Evolutionary conservation across 2,113 vertebrate species (phyloP).

Genomic region (Gobiocypris rarus): DNA sequence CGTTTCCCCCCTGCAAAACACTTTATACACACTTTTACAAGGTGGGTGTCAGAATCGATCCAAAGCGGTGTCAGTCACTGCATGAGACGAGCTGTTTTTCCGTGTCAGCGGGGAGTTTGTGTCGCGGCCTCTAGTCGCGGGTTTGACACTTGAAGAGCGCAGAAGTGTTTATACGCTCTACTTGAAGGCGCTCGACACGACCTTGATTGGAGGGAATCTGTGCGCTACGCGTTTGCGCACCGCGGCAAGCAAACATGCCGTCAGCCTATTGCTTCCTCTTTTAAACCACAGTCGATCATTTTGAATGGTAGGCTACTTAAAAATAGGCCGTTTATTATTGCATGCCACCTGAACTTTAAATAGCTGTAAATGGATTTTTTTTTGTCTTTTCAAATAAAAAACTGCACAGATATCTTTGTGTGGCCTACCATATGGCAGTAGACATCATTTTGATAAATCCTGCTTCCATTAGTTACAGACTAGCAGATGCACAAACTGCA

Average conservation of each 20-base stretch:
- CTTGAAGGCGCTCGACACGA: slow-evolving; percentile 20
- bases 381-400: background rate
- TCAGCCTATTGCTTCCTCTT: background rate
- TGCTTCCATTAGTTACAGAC: background rate
- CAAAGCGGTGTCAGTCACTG: slow-evolving; percentile 56
- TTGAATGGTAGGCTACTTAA: slow-evolving; percentile 13
- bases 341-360: background rate
- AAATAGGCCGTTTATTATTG: background rate
- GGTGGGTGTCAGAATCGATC: slow-evolving; percentile 55
- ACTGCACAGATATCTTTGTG: background rate
- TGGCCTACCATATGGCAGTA: background rate
- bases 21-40: slow-evolving; percentile 54
- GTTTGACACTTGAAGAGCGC: slow-evolving; percentile 59
- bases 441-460: background rate
- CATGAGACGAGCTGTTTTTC: slow-evolving; percentile 47
- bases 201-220: slow-evolving; percentile 33
- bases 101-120: slow-evolving; percentile 46
- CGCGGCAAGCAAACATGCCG: slow-evolving; percentile 2
- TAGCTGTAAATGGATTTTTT: background rate
- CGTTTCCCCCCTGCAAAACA: slow-evolving; percentile 42
- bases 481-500: background rate
- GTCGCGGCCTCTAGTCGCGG: slow-evolving; percentile 49
- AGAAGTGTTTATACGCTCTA: slow-evolving; percentile 11
- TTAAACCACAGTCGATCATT: background rate
- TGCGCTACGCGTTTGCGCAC: slow-evolving; percentile 19